Conservation (phyloP, 2,888 invertebrate species). For the Lissonota sp. region DNA sequence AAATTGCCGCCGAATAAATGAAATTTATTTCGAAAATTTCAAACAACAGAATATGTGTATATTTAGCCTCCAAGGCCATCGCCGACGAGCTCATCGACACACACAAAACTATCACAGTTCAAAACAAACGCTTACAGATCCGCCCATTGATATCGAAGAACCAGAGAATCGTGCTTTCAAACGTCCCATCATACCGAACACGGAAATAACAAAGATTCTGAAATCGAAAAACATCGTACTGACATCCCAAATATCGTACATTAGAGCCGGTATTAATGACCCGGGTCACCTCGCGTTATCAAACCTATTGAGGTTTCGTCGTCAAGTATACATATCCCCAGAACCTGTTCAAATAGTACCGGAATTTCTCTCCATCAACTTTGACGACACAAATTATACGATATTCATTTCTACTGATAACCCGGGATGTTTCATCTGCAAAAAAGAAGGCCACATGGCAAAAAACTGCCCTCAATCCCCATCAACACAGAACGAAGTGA, state of each 20-base stretch:
- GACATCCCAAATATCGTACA: slow-evolving; percentile 4
- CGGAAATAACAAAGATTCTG: not conserved
- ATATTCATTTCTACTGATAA: slow-evolving; percentile 21
- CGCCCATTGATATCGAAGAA: slow-evolving; percentile 66
- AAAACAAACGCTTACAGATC: slow-evolving; percentile 34
- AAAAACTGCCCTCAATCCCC: slow-evolving; percentile 6
- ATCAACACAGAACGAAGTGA: not conserved
- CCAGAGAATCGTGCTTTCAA: slow-evolving; percentile 35
- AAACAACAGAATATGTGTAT: not conserved
- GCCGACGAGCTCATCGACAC: slow-evolving; percentile 33
- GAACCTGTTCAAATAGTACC: slow-evolving; percentile 29
- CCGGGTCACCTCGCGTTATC: not conserved
- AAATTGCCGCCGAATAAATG: too few species aligned
- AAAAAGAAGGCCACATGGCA: slow-evolving; percentile 38
- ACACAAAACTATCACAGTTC: slow-evolving; percentile 59
- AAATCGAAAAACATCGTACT: not conserved
- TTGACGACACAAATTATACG: slow-evolving; percentile 23
- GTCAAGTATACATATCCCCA: slow-evolving; percentile 37
- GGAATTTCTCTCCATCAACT: slow-evolving; percentile 17
- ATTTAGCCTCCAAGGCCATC: slow-evolving; percentile 27
- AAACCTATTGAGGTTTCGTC: slow-evolving; percentile 28
- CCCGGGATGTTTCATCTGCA: slow-evolving; percentile 31
- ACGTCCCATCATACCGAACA: slow-evolving; percentile 45
- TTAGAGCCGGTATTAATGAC: slow-evolving; percentile 8
- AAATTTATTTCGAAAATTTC: too few species aligned